phyloP scores from a whole-genome alignment of 2,113 vertebrate genomes.

The Hymenochirus boettgeri region DNA sequence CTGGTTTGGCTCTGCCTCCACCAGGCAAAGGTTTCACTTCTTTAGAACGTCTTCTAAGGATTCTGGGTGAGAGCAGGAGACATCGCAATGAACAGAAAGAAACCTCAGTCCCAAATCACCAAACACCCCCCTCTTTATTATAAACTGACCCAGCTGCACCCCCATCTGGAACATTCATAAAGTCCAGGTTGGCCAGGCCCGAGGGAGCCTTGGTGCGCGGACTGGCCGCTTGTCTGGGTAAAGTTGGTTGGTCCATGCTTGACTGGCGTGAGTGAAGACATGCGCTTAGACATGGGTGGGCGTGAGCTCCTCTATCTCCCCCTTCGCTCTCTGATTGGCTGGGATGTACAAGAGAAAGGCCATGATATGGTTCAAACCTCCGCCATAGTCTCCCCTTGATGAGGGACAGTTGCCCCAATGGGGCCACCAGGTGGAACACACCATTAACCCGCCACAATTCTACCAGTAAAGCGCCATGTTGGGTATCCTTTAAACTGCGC shows the following conservation, averaged over 20 bases:
- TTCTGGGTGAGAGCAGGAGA: constrained; percentile 44
- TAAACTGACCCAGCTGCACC: constrained; percentile 73
- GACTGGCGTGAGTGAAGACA: constrained; percentile 64
- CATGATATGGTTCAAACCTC: too few relatives aligned
- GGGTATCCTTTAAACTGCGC: too few relatives aligned
- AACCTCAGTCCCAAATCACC: too few relatives aligned
- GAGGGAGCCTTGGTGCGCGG: constrained; percentile 14
- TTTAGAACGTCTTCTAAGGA: constrained; percentile 68
- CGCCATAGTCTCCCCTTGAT: too few relatives aligned
- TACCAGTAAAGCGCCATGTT: too few relatives aligned
- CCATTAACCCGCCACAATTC: too few relatives aligned
- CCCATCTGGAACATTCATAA: constrained; percentile 76
- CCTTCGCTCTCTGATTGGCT: constrained; percentile 34
- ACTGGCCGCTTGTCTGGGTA: constrained; percentile 58
- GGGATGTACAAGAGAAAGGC: background rate
- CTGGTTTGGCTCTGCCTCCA: constrained; percentile 57
- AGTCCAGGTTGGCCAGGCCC: constrained; percentile 57
- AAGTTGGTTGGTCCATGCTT: constrained; percentile 70
- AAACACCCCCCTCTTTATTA: too few relatives aligned
- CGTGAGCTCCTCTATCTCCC: background rate
- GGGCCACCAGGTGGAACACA: too few relatives aligned
- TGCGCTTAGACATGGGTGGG: constrained; percentile 41
- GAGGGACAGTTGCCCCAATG: too few relatives aligned
- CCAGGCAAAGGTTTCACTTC: constrained; percentile 69
- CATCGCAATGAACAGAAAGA: background rate